These are phyloP conservation scores for Tinea trinotella DNA, from an alignment of 2,888 invertebrate species.

Conservation along the genomic window DNA sequence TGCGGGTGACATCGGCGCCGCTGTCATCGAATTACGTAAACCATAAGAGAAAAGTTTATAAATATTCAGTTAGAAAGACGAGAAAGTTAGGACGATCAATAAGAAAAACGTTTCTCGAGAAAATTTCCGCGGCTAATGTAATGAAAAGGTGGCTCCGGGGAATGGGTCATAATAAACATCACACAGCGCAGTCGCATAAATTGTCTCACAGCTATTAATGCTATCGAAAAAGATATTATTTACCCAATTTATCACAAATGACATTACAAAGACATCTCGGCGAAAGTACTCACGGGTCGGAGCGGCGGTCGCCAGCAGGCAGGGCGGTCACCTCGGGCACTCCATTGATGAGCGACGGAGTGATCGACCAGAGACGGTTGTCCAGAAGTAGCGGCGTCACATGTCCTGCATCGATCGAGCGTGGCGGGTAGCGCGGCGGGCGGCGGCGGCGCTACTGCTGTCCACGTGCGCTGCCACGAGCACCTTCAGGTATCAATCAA, in stretches of 20 bases:
- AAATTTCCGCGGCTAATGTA: conserved; percentile 33
- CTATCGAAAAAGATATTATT: conserved; percentile 40
- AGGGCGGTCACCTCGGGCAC: conserved; percentile 52
- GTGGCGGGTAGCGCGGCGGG: conserved; percentile 6
- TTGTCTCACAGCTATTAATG: conserved; percentile 37
- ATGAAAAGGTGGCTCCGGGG: conserved; percentile 31
- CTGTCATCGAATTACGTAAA: conserved; percentile 59
- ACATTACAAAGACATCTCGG: conserved; percentile 7
- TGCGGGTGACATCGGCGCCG: conserved; percentile 17
- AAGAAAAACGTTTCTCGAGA: conserved; percentile 39
- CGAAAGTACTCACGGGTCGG: neutral
- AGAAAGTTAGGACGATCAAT: conserved; percentile 43
- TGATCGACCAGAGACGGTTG: neutral
- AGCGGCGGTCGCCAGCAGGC: neutral
- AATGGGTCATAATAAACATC: conserved; percentile 41
- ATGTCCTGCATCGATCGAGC: conserved; percentile 2
- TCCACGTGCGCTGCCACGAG: conserved; percentile 31
- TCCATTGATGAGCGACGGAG: conserved; percentile 52
- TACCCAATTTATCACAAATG: neutral
- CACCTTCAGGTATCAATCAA: conserved; percentile 58
- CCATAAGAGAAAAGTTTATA: conserved; percentile 28
- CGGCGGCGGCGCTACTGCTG: conserved; percentile 23
- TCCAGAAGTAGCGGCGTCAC: conserved; percentile 26
- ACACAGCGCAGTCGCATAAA: conserved; percentile 50
- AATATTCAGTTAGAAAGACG: conserved; percentile 39